Base-by-base conservation (phyloP, 37 sponge, comb jelly and placozoan species). In the Spongia lamella region DNA sequence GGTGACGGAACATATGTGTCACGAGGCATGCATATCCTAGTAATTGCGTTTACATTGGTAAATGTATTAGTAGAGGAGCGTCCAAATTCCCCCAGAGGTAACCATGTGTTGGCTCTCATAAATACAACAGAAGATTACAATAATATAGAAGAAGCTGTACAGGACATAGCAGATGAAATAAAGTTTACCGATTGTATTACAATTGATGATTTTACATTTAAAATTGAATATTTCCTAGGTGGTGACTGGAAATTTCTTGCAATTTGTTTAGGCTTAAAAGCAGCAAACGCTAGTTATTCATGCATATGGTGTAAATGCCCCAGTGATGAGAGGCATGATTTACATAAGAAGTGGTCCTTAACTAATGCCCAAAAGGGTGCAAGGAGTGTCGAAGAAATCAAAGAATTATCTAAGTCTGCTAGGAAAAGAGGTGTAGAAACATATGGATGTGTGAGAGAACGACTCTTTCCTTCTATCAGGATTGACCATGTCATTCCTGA, bases 281-380 rank as follows among this genome's bases (percentile, higher is more conserved):
- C 53, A 33, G 71, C 55, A 22, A 50, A 31, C 31, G 17, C 34
- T 1, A 70, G 32, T 2, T 20, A 51, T 70, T 31, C 71, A 53
- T 70, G 71, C 31, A 70, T 70, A 33, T 70, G 71, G 55, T 70
- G 71, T 50, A 70, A 50, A 70, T 52, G 55, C 31, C 71, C 71
- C 20, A 9, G 27, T 13, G 7, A 34, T 47, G 27, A 69, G 17
- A 27, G 70, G 13, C 50, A 25, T 21, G 70, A 69, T 47, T 51
- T 47, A 29, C 16, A 52, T 9, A 39, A 20, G 26, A 22, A 6
- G 26, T 69, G 70, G 70, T 69, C 53, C 14, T 16, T 69, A 7
- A 39, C 59, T 1, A 43, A 56, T 73, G 2, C 38, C n/a, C 1
- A 15, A 3, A 33, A 73, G 11, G 74, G 74, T 3, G 74, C 74